Percentiles rank a stretch among this genome's conserved stretches.
These are phyloP conservation scores for Eumacrocentrus americanus DNA, from an alignment of 2,888 invertebrate species.

Conservation along the genomic window DNA sequence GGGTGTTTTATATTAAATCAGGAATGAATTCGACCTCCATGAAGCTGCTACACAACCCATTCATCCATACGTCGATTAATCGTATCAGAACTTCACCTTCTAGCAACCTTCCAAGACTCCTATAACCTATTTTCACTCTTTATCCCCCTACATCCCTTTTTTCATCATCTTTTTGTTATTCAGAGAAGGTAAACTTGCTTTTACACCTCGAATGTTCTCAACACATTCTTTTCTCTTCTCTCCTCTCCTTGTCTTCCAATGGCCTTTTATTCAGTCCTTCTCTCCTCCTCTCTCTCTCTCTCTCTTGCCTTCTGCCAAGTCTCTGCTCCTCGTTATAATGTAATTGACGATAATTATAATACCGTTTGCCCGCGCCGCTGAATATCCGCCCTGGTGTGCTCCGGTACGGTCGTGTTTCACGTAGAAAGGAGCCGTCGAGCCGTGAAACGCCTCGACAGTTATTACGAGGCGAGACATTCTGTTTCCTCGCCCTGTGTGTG, in stretches of 20 bases:
- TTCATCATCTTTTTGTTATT: neutral
- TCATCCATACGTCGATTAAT: neutral
- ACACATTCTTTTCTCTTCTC: neutral
- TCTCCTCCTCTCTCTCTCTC: conserved; percentile 3
- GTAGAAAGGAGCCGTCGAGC: conserved; percentile 36
- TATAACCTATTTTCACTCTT: conserved; percentile 3
- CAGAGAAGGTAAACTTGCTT: neutral
- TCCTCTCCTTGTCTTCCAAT: too few species aligned
- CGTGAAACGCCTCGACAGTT: conserved; percentile 34
- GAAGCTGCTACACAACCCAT: too few species aligned
- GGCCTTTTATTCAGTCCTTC: neutral
- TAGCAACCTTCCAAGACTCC: conserved; percentile 1
- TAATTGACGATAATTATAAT: conserved; percentile 33
- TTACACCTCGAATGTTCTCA: neutral
- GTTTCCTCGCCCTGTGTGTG: conserved; percentile 23
- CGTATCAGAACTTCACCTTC: conserved; percentile 17
- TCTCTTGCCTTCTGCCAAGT: conserved; percentile 5
- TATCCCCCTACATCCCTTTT: neutral
- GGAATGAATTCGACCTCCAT: neutral
- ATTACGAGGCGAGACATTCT: conserved; percentile 35
- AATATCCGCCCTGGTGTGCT: conserved; percentile 23
- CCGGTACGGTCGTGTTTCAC: conserved; percentile 20
- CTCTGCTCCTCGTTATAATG: conserved; percentile 26
- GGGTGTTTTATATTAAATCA: too few species aligned
- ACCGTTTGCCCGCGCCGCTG: conserved; percentile 25